These are phyloP conservation scores for Diabrotica undecimpunctata DNA, from an alignment of 1,140 invertebrate species.

Conservation along the genomic window DNA sequence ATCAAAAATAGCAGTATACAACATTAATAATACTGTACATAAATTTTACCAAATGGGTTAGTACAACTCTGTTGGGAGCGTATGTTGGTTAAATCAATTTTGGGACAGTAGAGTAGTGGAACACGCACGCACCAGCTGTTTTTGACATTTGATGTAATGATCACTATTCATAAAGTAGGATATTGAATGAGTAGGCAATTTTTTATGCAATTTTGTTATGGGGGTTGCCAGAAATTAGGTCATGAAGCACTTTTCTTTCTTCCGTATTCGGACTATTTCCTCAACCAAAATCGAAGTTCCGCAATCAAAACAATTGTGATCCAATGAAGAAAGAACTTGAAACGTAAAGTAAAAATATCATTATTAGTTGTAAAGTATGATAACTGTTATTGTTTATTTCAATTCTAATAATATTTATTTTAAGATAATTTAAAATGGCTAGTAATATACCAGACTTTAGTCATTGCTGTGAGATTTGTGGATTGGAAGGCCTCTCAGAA, in stretches of 20 bases:
- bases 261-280: constrained; percentile 18
- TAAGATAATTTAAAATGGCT: constrained; percentile 37
- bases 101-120: background rate
- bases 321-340: background rate
- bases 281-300: constrained; percentile 5
- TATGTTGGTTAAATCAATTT: background rate
- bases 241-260: constrained; percentile 26
- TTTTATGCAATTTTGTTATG: constrained; percentile 30
- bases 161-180: background rate
- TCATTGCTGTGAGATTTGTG: constrained; percentile 77
- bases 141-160: background rate
- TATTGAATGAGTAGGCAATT: constrained; percentile 20
- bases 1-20: too few species aligned
- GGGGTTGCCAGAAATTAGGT: constrained; percentile 36
- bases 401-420: constrained; percentile 4
- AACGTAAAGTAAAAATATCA: background rate
- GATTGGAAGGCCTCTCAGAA: constrained; percentile 71
- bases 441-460: constrained; percentile 45
- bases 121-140: background rate
- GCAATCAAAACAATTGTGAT: background rate
- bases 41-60: too few species aligned
- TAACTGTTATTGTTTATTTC: background rate
- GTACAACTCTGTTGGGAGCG: background rate
- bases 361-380: background rate
- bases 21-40: too few species aligned